These are phyloP conservation scores for Empis livida DNA, from an alignment of 2,888 invertebrate genomes.

Conservation along the genomic window DNA sequence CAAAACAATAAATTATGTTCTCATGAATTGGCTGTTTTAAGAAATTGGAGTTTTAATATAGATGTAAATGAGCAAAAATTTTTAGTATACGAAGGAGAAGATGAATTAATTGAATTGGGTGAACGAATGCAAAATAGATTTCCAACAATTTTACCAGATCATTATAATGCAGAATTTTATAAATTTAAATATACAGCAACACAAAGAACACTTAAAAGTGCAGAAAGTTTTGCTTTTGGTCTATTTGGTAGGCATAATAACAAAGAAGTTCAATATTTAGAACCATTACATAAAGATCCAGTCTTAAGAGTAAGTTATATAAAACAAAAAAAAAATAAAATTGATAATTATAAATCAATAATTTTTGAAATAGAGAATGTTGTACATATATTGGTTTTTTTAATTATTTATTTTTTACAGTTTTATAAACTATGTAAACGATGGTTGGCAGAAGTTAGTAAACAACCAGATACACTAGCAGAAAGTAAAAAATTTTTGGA, in stretches of 20 bases:
- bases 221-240: conserved; percentile 58
- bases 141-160: conserved; percentile 46
- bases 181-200: conserved; percentile 68
- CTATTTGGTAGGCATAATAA: conserved; percentile 55
- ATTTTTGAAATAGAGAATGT: conserved; percentile 1
- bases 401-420: conserved; percentile 20
- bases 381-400: no score
- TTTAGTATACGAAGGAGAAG: conserved; percentile 59
- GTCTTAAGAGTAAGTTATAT: conserved; percentile 50
- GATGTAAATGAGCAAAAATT: conserved; percentile 43
- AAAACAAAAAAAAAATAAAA: no score
- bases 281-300: conserved; percentile 49
- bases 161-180: conserved; percentile 38
- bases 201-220: conserved; percentile 63
- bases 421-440: conserved; percentile 65
- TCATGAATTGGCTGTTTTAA: conserved; percentile 32
- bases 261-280: conserved; percentile 48
- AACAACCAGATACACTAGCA: conserved; percentile 46
- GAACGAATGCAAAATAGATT: conserved; percentile 62
- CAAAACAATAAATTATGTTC: conserved; percentile 40
- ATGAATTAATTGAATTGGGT: conserved; percentile 59
- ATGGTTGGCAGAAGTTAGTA: conserved; percentile 56
- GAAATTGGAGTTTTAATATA: conserved; percentile 46
- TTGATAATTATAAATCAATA: no score
- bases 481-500: conserved; percentile 44